Base-by-base conservation (phyloP, 2,888 invertebrate genomes). In the Hypomecis punctinalis region DNA sequence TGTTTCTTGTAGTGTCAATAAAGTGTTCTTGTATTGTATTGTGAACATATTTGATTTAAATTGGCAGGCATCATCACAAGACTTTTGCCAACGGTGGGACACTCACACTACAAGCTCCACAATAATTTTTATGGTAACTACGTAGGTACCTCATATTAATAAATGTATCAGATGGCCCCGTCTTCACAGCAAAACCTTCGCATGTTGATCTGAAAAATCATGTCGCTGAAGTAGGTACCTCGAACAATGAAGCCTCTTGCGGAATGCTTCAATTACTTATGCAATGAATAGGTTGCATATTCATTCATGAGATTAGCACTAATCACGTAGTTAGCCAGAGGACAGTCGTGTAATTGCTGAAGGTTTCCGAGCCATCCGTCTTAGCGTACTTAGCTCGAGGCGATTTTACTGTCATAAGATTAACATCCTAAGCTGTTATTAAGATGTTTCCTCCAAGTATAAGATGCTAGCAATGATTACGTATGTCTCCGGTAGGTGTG, bases 321-420 rank as follows among this genome's bases (percentile, higher is more conserved):
- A 66, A 66, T 66, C 62, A 66, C 58, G 59, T 67, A 57, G 59
- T 67, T 67, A 54, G 67, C 62, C 68, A 70, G 69, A 70, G 68
- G 63, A 67, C 68, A 59, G 52, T 47, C 42, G 53, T 63, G 68
- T 76, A 73, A 73, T 66, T 71, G 66, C 57, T 42, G 60, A 62
- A 39, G 48, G 63, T 63, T 68, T 71, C 58, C 67, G 43, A 36
- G 48, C 37, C 64, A 67, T 64, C 66, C 67, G 59, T 69, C 69
- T 72, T 63, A 67, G 56, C 52, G 54, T 13, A n/a, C n/a, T n/a
- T n/a, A 65, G 74, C 61, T 61, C 70, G 69, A 70, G 73, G 76
- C 73, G 66, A 81, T 83, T 82, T 78, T 78, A 74, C 76, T 78
- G 79, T 81, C 81, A 82, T 61, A 66, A 74, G 85, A 84, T 87